Conservation (phyloP, 2,113 vertebrate genomes). For the Psettodes erumei region DNA sequence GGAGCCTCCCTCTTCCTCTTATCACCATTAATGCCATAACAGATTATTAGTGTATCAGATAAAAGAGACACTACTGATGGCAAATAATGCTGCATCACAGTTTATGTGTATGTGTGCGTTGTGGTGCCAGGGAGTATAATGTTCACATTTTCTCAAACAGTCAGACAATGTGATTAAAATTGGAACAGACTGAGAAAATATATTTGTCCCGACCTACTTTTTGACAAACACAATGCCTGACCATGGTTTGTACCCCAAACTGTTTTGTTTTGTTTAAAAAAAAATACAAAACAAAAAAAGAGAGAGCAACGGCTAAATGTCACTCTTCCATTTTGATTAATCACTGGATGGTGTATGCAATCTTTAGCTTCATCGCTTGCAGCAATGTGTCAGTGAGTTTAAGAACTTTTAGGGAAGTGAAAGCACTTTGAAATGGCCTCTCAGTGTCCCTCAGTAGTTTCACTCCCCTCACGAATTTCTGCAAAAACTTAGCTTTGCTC, state of each 20-base stretch:
- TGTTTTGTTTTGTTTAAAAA: constrained; percentile 4
- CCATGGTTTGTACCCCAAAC: constrained; percentile 12
- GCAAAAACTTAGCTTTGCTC: constrained; percentile 65
- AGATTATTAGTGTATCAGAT: neutral
- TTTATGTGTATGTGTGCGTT: constrained; percentile 8
- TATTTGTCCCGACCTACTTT: constrained; percentile 24
- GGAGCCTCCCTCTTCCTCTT: constrained; percentile 51
- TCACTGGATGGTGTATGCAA: constrained; percentile 26
- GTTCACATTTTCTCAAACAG: constrained; percentile 16
- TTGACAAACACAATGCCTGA: constrained; percentile 1
- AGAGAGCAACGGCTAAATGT: constrained; percentile 18
- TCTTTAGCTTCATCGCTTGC: constrained; percentile 40
- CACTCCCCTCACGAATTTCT: constrained; percentile 50
- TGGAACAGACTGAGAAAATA: constrained; percentile 41
- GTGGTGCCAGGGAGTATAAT: neutral
- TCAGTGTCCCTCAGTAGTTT: constrained; percentile 68
- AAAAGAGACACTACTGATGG: neutral
- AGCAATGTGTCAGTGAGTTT: constrained; percentile 12
- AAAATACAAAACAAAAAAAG: too few species aligned
- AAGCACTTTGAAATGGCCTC: constrained; percentile 65
- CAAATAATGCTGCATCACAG: too few species aligned
- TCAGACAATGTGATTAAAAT: constrained; percentile 31
- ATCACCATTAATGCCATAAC: constrained; percentile 22
- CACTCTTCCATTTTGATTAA: constrained; percentile 48
- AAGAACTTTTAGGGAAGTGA: constrained; percentile 71